These are phyloP conservation scores for Scrobipalpa costella DNA, from an alignment of 2,888 invertebrate genomes.

Conservation along the genomic window DNA sequence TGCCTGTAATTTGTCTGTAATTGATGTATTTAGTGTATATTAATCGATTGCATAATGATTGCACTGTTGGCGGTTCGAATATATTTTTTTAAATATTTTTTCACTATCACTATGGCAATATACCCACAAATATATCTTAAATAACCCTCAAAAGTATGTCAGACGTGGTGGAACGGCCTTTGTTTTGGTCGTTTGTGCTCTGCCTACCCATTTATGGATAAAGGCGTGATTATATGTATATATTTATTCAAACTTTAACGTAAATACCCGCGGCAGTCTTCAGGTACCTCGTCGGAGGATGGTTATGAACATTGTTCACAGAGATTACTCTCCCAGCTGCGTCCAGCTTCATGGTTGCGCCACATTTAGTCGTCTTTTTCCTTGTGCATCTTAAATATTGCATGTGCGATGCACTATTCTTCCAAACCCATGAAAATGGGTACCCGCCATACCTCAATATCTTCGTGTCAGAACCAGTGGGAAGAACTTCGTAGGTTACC, in stretches of 20 bases:
- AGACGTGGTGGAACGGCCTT: too few species aligned
- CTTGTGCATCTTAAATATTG: slow-evolving; percentile 6
- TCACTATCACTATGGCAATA: too few species aligned
- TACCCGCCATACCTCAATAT: background rate
- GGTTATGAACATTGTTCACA: slow-evolving; percentile 1
- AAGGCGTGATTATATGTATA: too few species aligned
- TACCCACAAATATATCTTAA: too few species aligned
- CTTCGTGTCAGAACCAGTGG: background rate
- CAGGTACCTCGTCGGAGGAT: background rate
- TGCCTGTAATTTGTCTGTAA: too few species aligned
- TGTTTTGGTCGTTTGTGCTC: too few species aligned
- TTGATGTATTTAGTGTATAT: too few species aligned
- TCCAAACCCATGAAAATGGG: background rate
- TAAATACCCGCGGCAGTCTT: background rate
- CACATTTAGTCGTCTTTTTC: background rate
- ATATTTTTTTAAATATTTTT: too few species aligned
- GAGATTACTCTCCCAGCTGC: background rate
- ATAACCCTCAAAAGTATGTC: too few species aligned
- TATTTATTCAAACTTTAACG: background rate
- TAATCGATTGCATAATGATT: too few species aligned
- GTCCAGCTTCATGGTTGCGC: background rate
- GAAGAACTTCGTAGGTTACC: slow-evolving; percentile 5
- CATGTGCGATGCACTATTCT: background rate
- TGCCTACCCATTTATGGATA: too few species aligned
- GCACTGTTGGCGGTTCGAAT: too few species aligned